Evolutionary conservation across 2,888 invertebrate genomes (phyloP).

Genomic region (Glaucopsyche alexis): DNA sequence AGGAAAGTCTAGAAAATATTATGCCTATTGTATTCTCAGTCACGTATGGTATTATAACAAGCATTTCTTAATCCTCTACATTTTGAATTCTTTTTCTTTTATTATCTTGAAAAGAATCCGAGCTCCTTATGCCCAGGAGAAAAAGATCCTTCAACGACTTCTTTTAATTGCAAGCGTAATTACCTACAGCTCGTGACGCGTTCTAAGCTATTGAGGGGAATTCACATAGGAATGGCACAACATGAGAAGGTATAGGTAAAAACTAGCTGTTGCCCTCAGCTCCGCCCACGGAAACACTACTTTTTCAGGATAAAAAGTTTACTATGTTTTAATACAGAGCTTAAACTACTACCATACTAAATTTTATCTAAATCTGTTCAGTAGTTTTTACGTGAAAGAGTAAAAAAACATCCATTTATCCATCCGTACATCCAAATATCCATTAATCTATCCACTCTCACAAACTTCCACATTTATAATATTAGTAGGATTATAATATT

Average conservation of each 20-base stretch:
- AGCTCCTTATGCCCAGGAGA: background rate
- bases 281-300: no score
- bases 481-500: no score
- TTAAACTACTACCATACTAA: no score
- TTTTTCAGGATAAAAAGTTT: no score
- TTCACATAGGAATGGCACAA: background rate
- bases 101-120: background rate
- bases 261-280: background rate
- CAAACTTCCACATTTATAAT: no score
- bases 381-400: no score
- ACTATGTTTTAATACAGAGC: no score
- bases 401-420: no score
- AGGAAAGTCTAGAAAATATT: no score
- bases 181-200: background rate
- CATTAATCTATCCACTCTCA: no score
- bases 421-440: no score
- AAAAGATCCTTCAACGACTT: conserved; percentile 1
- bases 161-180: conserved; percentile 9
- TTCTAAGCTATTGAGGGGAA: background rate
- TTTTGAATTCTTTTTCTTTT: background rate
- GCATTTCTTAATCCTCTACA: background rate
- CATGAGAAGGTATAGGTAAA: background rate
- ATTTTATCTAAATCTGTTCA: no score
- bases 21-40: background rate
- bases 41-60: background rate